These are phyloP conservation scores for Macroteleia sp. DNA, from an alignment of 2,888 invertebrate species.

Conservation along the genomic window DNA sequence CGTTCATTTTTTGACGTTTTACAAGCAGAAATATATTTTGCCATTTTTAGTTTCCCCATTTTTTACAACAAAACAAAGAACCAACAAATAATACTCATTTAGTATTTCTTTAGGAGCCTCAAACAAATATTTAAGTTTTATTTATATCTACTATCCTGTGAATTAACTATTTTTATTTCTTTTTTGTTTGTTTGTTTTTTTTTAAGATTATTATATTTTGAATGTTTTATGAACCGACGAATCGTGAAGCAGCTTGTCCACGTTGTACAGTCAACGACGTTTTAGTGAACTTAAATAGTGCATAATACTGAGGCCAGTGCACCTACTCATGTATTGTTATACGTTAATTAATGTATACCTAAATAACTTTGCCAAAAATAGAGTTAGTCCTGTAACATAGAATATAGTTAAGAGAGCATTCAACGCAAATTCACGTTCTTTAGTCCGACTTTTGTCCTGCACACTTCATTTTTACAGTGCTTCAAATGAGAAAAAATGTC, in stretches of 20 bases:
- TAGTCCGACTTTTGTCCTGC: constrained; percentile 58
- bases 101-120: constrained; percentile 17
- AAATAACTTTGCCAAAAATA: constrained; percentile 84
- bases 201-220: neutral
- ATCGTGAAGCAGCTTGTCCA: constrained; percentile 59
- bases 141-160: neutral
- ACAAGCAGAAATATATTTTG: neutral
- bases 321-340: constrained; percentile 82
- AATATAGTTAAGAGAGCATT: constrained; percentile 83
- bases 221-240: constrained; percentile 11
- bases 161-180: no score
- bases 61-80: constrained; percentile 1
- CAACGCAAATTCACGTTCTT: constrained; percentile 74
- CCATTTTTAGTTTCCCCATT: neutral
- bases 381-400: constrained; percentile 84
- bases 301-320: constrained; percentile 84
- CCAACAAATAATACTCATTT: constrained; percentile 21
- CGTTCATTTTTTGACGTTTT: no score
- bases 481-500: constrained; percentile 12
- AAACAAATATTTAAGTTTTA: constrained; percentile 6
- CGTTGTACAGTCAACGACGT: constrained; percentile 77
- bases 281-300: constrained; percentile 78
- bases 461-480: constrained; percentile 45
- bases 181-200: no score
- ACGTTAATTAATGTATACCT: constrained; percentile 80